Base-by-base conservation (phyloP, 2,797 vertebrate species). In the Poeciliopsis presidionis region DNA sequence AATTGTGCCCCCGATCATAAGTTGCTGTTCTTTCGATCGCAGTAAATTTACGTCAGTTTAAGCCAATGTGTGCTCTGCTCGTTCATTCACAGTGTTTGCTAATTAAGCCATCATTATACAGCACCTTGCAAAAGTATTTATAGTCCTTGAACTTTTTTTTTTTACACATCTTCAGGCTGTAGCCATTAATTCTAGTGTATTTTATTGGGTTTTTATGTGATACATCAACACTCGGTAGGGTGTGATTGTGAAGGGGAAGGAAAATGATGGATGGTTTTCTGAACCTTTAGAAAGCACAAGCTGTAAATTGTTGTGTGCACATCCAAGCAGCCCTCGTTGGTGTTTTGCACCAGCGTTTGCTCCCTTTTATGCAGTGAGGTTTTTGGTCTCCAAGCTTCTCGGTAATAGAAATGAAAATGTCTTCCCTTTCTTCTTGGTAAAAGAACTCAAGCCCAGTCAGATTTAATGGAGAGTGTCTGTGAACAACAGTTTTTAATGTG, bases 1-100 rank as follows among this genome's bases (percentile, higher is more conserved):
- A 97, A 98, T 98, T 97, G 97, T 96, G 96, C 95, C 93, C 67
- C 95, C 96, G 97, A 97, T 97, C 97, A 97, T 96, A 96, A 97
- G 94, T 74, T 87, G 75, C 87, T 97, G 96, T 97, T 97, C 96
- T 96, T 96, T 96, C 96, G 93, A 96, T 97, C 97, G 95, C 93
- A 86, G 91, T 96, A 95, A 97, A 96, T 97, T 87, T 79, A 63
- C 22, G 47, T 93, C 80, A 85, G 75, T 84, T 92, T 83, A 81
- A 84, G 81, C 84, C 69, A 63, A 51, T 57, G 75, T 79, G 80
- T 84, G 81, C 69, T 53, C 72, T 43, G 77, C 72, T 86, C 83
- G 75, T 88, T 89, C 85, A 82, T 79, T 89, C 45, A 74, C 80
- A 87, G 75, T 75, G 84, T 91, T 78, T 77, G 82, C 84, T 88